Percentiles rank a stretch among this genome's conserved stretches.
Conservation (phyloP, 1,140 invertebrate species). For the Luehdorfia chinensis region DNA sequence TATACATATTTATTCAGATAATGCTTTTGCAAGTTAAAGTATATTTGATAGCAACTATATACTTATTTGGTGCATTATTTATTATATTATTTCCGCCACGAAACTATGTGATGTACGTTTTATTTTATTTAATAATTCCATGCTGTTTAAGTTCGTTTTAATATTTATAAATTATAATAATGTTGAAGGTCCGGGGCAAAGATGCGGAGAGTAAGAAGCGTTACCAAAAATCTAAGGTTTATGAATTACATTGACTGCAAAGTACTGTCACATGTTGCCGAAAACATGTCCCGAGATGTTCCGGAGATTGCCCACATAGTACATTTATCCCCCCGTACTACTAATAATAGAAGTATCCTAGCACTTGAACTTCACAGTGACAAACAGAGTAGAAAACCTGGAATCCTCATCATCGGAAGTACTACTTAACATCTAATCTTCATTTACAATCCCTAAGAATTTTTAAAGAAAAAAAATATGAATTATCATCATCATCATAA, state of each 20-base stretch:
- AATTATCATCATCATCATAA: no score
- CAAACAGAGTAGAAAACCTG: slow-evolving; percentile 49
- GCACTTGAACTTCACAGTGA: slow-evolving; percentile 58
- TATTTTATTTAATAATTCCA: slow-evolving; percentile 4
- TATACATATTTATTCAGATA: slow-evolving; percentile 20
- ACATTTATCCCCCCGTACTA: slow-evolving; percentile 36
- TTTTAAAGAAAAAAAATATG: no score
- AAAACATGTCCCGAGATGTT: slow-evolving; percentile 32
- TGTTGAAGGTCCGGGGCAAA: slow-evolving; percentile 53
- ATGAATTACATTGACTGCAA: slow-evolving; percentile 37
- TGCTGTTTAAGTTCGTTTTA: slow-evolving; percentile 3
- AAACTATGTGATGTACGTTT: slow-evolving; percentile 52
- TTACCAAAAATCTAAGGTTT: slow-evolving; percentile 27
- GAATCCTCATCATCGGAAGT: slow-evolving; percentile 61
- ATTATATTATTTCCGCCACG: slow-evolving; percentile 59
- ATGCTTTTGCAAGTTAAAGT: slow-evolving; percentile 64
- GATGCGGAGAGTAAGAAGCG: slow-evolving; percentile 42
- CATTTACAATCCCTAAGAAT: no score
- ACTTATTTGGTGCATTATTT: slow-evolving; percentile 53
- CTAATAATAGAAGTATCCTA: slow-evolving; percentile 44
- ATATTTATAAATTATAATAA: background rate
- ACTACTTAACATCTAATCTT: no score
- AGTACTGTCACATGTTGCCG: slow-evolving; percentile 24
- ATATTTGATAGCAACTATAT: slow-evolving; percentile 47
- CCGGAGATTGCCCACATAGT: slow-evolving; percentile 38